These are phyloP conservation scores for Alces alces DNA, from an alignment of 2,113 vertebrate species.

Conservation along the genomic window DNA sequence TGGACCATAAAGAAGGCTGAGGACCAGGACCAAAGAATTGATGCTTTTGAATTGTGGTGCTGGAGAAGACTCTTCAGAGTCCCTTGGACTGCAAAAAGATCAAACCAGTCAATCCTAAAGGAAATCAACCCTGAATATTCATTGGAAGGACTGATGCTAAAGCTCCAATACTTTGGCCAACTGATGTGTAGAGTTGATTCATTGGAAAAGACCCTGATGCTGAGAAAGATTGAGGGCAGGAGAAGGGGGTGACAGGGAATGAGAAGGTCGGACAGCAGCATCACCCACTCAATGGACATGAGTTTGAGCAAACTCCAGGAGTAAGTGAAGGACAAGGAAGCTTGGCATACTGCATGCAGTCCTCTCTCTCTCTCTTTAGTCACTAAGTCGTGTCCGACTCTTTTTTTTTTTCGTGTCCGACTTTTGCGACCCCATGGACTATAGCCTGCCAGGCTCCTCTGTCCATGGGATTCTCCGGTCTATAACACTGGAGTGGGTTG, in stretches of 20 bases:
- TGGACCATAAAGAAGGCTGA: background rate
- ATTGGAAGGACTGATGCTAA: background rate
- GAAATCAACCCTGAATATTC: background rate
- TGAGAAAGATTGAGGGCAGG: background rate
- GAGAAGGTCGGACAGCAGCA: background rate
- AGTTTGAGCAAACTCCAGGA: background rate
- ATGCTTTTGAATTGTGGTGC: background rate
- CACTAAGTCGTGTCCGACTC: too few relatives aligned
- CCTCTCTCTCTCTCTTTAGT: too few relatives aligned
- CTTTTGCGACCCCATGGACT: too few relatives aligned
- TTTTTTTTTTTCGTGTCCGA: too few relatives aligned
- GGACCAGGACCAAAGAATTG: background rate
- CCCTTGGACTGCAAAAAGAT: background rate
- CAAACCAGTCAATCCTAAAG: background rate
- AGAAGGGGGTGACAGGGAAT: background rate
- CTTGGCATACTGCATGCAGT: background rate
- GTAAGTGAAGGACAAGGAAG: background rate
- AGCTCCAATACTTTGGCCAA: background rate
- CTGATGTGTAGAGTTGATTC: background rate
- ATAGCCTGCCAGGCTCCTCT: too few relatives aligned
- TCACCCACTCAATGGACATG: background rate
- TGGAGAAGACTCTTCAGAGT: background rate
- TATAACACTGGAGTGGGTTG: too few relatives aligned
- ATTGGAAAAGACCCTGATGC: background rate
- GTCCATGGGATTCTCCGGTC: too few relatives aligned